Evolutionary conservation across 2,888 invertebrate genomes (phyloP).

Genomic region (Sminthurides aquaticus): DNA sequence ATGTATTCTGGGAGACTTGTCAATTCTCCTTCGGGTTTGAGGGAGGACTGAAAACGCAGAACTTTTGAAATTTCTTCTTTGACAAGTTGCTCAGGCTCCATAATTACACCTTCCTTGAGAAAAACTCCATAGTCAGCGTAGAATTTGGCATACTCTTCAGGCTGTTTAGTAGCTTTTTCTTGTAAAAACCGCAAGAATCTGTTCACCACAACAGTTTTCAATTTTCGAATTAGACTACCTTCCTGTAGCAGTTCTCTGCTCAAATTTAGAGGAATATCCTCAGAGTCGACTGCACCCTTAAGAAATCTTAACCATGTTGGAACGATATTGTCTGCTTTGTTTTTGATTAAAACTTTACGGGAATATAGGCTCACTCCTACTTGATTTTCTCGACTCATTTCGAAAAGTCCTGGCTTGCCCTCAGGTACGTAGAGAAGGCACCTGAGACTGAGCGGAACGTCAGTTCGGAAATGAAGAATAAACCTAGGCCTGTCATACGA

Average conservation of each 20-base stretch:
- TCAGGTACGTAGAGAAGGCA: conserved; percentile 90
- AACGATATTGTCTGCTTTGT: conserved; percentile 77
- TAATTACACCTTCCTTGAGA: conserved; percentile 90
- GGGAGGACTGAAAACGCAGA: conserved; percentile 85
- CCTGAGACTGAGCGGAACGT: conserved; percentile 83
- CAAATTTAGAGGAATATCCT: conserved; percentile 95
- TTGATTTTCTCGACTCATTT: conserved; percentile 76
- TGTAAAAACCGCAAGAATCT: conserved; percentile 74
- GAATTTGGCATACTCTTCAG: conserved; percentile 72
- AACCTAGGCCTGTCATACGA: conserved; percentile 82
- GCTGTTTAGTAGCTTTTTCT: conserved; percentile 76
- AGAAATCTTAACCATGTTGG: conserved; percentile 94
- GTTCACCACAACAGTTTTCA: conserved; percentile 74
- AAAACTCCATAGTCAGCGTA: conserved; percentile 88
- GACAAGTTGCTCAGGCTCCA: conserved; percentile 67
- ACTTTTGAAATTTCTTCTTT: conserved; percentile 89
- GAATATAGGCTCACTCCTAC: conserved; percentile 84
- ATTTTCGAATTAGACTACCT: conserved; percentile 78
- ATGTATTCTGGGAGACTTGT: conserved; percentile 76
- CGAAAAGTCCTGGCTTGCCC: conserved; percentile 81
- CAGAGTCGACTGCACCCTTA: conserved; percentile 94
- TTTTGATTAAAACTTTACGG: conserved; percentile 85
- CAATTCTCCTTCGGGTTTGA: conserved; percentile 59
- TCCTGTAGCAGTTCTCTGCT: conserved; percentile 93
- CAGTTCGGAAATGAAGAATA: conserved; percentile 83